Conservation (phyloP, 2,797 vertebrate genomes). For the Eleutherodactylus coqui region DNA sequence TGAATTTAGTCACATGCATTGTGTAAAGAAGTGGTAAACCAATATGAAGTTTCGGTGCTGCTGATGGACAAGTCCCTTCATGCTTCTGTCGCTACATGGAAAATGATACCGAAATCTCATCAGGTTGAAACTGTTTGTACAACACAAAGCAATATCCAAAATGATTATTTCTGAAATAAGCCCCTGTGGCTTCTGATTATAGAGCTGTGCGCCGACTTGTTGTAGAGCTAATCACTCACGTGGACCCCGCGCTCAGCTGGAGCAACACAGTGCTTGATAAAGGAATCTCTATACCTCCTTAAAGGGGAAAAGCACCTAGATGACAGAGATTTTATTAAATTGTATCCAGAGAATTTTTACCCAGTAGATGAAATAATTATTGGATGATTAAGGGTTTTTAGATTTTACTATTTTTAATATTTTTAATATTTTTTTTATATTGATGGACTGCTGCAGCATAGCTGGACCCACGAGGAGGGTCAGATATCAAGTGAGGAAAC, state of each 20-base stretch:
- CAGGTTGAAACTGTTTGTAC: slow-evolving; percentile 17
- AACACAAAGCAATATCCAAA: slow-evolving; percentile 18
- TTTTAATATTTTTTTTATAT: too few species aligned
- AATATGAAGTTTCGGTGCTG: neutral
- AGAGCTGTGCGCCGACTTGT: slow-evolving; percentile 19
- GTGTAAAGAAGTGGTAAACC: neutral
- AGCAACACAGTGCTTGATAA: neutral
- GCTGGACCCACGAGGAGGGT: too few species aligned
- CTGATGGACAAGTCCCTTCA: slow-evolving; percentile 26
- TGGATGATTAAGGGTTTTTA: too few species aligned
- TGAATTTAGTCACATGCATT: neutral
- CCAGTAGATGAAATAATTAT: too few species aligned
- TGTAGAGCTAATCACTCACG: neutral
- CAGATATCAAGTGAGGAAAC: too few species aligned
- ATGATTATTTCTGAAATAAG: slow-evolving; percentile 27
- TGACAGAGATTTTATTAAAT: too few species aligned
- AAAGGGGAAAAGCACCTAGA: neutral
- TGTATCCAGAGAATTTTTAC: too few species aligned
- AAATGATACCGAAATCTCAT: slow-evolving; percentile 34
- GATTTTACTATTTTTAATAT: too few species aligned
- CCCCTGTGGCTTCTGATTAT: slow-evolving; percentile 29
- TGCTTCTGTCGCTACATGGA: neutral
- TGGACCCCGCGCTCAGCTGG: neutral
- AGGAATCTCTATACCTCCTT: neutral
- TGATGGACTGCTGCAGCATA: too few species aligned